Evolutionary conservation across 2,113 vertebrate species (phyloP).

Genomic region (Himantopus leucocephalus): DNA sequence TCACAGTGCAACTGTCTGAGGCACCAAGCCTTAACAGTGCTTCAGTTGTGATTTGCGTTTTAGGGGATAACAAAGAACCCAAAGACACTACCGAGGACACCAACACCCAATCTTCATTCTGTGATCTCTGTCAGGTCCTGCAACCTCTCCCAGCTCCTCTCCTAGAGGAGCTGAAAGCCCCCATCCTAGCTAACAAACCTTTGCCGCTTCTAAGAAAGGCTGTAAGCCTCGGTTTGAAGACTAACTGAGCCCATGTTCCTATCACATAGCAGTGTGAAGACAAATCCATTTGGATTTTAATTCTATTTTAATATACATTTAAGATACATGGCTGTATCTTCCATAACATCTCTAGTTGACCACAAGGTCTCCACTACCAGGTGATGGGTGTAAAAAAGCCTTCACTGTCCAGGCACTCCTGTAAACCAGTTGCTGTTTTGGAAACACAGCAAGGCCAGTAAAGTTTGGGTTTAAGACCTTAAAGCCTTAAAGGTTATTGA

Average conservation of each 20-base stretch:
- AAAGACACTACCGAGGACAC: not conserved
- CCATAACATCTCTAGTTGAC: not conserved
- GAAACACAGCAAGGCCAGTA: not conserved
- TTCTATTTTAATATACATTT: not conserved
- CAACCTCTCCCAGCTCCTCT: not conserved
- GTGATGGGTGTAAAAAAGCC: not conserved
- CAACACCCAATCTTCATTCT: not conserved
- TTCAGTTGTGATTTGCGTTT: rapidly evolving
- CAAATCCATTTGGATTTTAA: not conserved
- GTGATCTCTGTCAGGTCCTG: not conserved
- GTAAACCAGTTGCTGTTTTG: not conserved
- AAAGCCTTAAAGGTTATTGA: not conserved
- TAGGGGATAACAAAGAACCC: not conserved
- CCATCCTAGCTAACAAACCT: not conserved
- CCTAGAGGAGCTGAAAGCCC: not conserved
- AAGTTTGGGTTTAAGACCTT: not conserved
- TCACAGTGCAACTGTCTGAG: not conserved
- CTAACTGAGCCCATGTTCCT: not conserved
- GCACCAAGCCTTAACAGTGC: rapidly evolving
- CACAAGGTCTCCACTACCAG: not conserved
- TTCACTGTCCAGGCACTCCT: not conserved
- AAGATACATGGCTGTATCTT: not conserved
- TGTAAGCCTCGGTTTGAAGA: not conserved
- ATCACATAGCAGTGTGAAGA: not conserved
- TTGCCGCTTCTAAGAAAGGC: not conserved